Conservation (phyloP, 1,140 invertebrate species). For the Bathynomus jamesi region DNA sequence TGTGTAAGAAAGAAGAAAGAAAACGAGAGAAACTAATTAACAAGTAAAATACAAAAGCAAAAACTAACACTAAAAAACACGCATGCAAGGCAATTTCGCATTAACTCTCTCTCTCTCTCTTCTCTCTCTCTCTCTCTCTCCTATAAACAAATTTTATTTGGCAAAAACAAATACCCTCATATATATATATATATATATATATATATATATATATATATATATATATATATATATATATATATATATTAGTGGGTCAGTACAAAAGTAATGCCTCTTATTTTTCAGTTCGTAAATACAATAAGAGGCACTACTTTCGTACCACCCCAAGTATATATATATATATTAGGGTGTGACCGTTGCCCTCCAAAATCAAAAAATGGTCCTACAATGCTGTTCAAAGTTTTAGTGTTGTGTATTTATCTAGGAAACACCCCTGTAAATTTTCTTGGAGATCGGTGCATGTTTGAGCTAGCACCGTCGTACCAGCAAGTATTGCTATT, state of each 20-base stretch:
- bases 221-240: constrained; percentile 2
- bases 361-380: too few species aligned
- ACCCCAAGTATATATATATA: too few species aligned
- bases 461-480: too few species aligned
- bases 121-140: background rate
- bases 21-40: background rate
- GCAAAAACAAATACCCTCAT: too few species aligned
- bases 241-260: background rate
- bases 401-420: too few species aligned
- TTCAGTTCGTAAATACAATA: too few species aligned
- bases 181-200: constrained; percentile 3
- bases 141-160: background rate
- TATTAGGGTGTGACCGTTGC: too few species aligned
- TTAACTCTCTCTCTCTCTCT: background rate
- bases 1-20: background rate
- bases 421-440: too few species aligned
- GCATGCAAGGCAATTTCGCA: background rate
- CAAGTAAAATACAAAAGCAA: background rate
- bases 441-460: too few species aligned
- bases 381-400: too few species aligned
- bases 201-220: constrained; percentile 3
- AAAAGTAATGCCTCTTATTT: background rate
- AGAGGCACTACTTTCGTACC: too few species aligned
- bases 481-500: too few species aligned
- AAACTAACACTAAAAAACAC: background rate